phyloP scores from a whole-genome alignment of 2,888 invertebrate genomes.

The Petrophora chlorosata region DNA sequence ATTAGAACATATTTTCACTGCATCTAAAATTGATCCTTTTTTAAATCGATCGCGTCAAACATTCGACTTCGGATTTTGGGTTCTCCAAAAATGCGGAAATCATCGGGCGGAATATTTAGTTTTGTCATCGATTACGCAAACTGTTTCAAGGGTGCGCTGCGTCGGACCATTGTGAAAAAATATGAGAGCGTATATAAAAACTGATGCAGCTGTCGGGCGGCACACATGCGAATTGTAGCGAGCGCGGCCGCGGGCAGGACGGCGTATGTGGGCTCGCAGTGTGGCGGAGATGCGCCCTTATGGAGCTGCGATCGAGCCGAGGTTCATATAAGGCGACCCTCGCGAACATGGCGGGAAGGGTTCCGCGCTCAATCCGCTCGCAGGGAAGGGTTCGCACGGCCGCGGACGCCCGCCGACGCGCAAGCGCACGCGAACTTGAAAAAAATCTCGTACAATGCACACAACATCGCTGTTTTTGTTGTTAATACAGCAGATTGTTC shows the following conservation, averaged over 20 bases:
- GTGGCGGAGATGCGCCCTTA: constrained; percentile 49
- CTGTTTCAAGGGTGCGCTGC: constrained; percentile 83
- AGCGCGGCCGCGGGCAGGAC: constrained; percentile 44
- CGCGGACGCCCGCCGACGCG: constrained; percentile 80
- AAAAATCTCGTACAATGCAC: constrained; percentile 77
- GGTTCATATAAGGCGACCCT: constrained; percentile 59
- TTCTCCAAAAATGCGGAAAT: constrained; percentile 82
- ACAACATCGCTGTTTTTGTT: constrained; percentile 80
- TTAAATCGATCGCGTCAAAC: constrained; percentile 20
- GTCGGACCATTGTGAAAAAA: constrained; percentile 79
- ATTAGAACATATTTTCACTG: constrained; percentile 1
- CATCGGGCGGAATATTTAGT: constrained; percentile 84
- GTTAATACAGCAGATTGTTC: constrained; percentile 82
- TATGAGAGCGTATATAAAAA: constrained; percentile 82
- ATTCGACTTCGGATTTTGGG: constrained; percentile 47
- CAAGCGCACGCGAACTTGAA: constrained; percentile 81
- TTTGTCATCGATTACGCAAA: constrained; percentile 85
- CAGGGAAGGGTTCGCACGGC: constrained; percentile 77
- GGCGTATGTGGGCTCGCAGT: constrained; percentile 51
- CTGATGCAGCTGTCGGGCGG: constrained; percentile 79
- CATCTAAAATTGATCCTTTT: constrained; percentile 9
- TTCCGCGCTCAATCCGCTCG: constrained; percentile 70
- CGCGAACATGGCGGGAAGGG: constrained; percentile 72
- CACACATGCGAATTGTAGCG: constrained; percentile 82
- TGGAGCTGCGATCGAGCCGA: constrained; percentile 32